These are phyloP conservation scores for Boloria euphrosyne DNA, from an alignment of 2,888 invertebrate genomes.

Conservation along the genomic window DNA sequence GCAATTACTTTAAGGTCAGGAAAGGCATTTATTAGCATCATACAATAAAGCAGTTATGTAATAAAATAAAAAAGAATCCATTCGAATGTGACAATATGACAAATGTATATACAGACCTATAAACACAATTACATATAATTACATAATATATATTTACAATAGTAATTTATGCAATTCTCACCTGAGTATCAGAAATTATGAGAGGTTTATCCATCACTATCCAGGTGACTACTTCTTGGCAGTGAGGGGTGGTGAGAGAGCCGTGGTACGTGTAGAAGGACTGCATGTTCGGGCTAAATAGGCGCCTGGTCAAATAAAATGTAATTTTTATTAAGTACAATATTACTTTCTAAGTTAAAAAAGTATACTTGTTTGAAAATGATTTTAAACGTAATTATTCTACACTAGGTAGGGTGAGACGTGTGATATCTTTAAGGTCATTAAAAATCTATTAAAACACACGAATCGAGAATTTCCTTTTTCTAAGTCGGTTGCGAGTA, in stretches of 20 bases:
- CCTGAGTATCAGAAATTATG: slow-evolving; percentile 69
- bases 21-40: too few relatives aligned
- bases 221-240: slow-evolving; percentile 89
- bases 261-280: slow-evolving; percentile 87
- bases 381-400: not conserved
- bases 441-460: too few relatives aligned
- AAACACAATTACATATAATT: too few relatives aligned
- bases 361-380: too few relatives aligned
- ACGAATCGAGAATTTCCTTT: not conserved
- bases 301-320: slow-evolving; percentile 48
- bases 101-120: too few relatives aligned
- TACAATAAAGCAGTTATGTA: too few relatives aligned
- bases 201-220: slow-evolving; percentile 81
- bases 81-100: too few relatives aligned
- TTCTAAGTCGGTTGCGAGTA: slow-evolving; percentile 2
- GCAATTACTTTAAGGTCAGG: too few relatives aligned
- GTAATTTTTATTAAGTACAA: not conserved
- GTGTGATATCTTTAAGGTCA: too few relatives aligned
- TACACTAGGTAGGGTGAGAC: too few relatives aligned
- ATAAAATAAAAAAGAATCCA: too few relatives aligned
- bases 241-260: slow-evolving; percentile 89
- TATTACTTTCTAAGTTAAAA: not conserved
- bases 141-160: not conserved
- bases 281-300: slow-evolving; percentile 83
- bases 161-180: slow-evolving; percentile 42